A percentile compares a stretch with the other conserved stretches of the same genome.
Conservation (phyloP, 2,113 vertebrate genomes). For the Planiliza haematocheilus region DNA sequence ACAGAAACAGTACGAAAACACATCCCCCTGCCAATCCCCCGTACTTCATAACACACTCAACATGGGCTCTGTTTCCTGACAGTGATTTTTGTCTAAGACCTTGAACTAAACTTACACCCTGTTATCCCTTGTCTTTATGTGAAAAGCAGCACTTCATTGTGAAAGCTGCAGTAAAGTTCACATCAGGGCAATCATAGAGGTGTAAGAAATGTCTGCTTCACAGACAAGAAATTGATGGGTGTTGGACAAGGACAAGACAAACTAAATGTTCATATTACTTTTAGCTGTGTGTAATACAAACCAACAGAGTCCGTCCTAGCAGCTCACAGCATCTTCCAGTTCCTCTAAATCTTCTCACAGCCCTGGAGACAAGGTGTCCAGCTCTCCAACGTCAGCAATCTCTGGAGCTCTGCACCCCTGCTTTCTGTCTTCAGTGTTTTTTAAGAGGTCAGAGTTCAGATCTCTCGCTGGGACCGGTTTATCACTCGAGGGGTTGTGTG, state of each 20-base stretch:
- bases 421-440: constrained; percentile 55
- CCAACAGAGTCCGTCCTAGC: constrained; percentile 2
- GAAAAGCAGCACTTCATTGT: not conserved
- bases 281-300: not conserved
- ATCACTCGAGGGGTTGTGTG: constrained; percentile 70
- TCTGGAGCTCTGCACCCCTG: constrained; percentile 51
- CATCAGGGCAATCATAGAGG: not conserved
- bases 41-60: constrained; percentile 23
- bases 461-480: constrained; percentile 70
- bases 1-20: constrained; percentile 18
- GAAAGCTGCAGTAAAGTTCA: not conserved
- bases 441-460: constrained; percentile 71
- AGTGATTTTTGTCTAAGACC: constrained; percentile 10
- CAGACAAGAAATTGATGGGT: constrained; percentile 20
- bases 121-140: not conserved
- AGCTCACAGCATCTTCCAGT: constrained; percentile 25
- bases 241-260: too few relatives aligned
- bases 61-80: constrained; percentile 23
- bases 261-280: constrained; percentile 1
- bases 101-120: constrained; percentile 34
- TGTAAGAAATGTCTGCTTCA: constrained; percentile 27
- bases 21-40: constrained; percentile 2
- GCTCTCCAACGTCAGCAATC: constrained; percentile 42
- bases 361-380: constrained; percentile 22
- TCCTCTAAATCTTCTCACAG: constrained; percentile 44